Base-by-base conservation (phyloP, 1,140 invertebrate genomes). In the Neotoxoptera formosana region DNA sequence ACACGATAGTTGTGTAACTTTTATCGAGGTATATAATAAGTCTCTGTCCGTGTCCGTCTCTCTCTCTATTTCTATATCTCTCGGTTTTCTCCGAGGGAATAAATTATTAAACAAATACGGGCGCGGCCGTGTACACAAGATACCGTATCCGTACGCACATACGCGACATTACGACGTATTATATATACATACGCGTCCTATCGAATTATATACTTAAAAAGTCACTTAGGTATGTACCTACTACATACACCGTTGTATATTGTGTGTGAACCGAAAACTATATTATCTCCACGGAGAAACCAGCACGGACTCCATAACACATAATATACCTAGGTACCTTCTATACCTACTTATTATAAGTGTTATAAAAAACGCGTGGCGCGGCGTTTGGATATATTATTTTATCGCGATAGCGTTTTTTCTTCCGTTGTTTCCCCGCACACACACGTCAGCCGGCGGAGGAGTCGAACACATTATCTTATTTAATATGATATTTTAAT, bases 81-180 rank as follows among this genome's bases (percentile, higher is more conserved):
- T 76, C 30, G 11, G n/a, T n/a, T 88, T 41, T 56, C 41, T 56
- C 23, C n/a, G 45, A 56, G n/a, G 34, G 88, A 90, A 90, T 90
- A 90, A 90, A 56, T 36, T 90, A 56, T 90, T 90, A 36, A 90
- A 56, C 41, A 90, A 90, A 90, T 56, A 90, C n/a, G 34, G 88
- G 88, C 51, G 51, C 34, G 88, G 51, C 25, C 34, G 88, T 56
- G 25, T 25, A 41, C 34, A 56, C 9, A 56, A 90, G 88, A 90
- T 90, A 90, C 34, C 51, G 51, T 90, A 76, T 76, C 60, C 60
- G 60, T 53, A 53, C 21, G 21, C 51, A 23, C 6, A 17, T 41
- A 17, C 48, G 14, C 14, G 2, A 51, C 0, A 47, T 14, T 14
- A 47, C 47, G 47, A 41, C 41, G 4, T 41, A 41, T 41, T 60